Percentiles rank a stretch among this genome's conserved stretches.
Evolutionary conservation across 2,797 vertebrate species (phyloP).

Genomic region (Silurus aristotelis): DNA sequence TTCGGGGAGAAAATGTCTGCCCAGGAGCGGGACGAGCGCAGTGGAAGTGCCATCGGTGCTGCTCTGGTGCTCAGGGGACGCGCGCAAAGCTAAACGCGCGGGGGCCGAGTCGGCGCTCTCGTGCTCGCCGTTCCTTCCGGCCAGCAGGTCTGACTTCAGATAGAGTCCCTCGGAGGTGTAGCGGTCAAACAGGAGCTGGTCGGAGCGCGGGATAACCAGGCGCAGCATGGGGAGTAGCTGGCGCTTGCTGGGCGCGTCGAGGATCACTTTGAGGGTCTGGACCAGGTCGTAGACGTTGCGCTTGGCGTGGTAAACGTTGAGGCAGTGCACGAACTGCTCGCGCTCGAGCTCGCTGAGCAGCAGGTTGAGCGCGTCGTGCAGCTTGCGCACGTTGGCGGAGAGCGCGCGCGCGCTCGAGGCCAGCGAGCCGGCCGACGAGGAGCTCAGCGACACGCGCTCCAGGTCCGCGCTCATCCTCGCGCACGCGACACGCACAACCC

Average conservation of each 20-base stretch:
- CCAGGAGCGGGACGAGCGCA: constrained; percentile 75
- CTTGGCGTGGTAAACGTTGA: constrained; percentile 93
- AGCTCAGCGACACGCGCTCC: constrained; percentile 84
- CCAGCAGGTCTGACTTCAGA: constrained; percentile 74
- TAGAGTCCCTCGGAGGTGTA: constrained; percentile 95
- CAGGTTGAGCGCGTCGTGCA: constrained; percentile 91
- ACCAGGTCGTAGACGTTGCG: constrained; percentile 97
- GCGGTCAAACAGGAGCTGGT: constrained; percentile 96
- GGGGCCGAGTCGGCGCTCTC: constrained; percentile 55
- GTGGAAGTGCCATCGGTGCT: constrained; percentile 74
- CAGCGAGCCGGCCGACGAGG: constrained; percentile 75
- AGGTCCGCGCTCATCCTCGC: constrained; percentile 83
- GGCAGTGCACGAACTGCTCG: constrained; percentile 95
- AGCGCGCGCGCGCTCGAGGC: constrained; percentile 83
- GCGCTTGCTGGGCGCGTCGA: constrained; percentile 88
- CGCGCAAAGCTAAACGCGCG: constrained; percentile 52
- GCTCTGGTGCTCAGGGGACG: constrained; percentile 77
- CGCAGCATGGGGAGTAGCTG: constrained; percentile 94
- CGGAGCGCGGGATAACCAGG: constrained; percentile 92
- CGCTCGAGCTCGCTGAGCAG: constrained; percentile 90
- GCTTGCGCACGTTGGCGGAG: constrained; percentile 90
- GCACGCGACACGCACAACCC: background rate
- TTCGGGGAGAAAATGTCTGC: constrained; percentile 75
- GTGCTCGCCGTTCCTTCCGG: constrained; percentile 66
- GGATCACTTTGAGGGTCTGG: constrained; percentile 89